Conservation (phyloP, 92 coral and sea anemone genomes). For the Zoanthus sociatus region DNA sequence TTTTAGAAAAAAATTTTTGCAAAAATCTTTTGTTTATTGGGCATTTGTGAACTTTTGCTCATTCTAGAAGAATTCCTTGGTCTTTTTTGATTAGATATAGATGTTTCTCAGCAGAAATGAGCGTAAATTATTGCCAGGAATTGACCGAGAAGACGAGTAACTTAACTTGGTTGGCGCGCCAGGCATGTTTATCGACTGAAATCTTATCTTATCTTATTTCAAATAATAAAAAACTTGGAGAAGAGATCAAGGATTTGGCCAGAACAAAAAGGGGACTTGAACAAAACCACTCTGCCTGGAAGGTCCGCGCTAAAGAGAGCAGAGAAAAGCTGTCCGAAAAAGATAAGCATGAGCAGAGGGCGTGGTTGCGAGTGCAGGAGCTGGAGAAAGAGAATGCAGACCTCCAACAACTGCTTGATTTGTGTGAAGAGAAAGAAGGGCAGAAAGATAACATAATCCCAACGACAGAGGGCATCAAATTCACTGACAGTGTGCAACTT, state of each 20-base stretch:
- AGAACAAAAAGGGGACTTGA: constrained; percentile 24
- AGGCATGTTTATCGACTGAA: constrained; percentile 29
- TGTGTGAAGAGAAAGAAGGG: constrained; percentile 19
- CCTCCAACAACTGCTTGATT: constrained; percentile 33
- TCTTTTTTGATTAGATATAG: constrained; percentile 11
- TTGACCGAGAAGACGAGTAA: constrained; percentile 1
- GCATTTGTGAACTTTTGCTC: constrained; percentile 13
- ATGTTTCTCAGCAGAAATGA: constrained; percentile 24
- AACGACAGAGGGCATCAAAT: constrained; percentile 5
- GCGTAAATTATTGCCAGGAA: constrained; percentile 13
- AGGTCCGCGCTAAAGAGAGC: constrained; percentile 11
- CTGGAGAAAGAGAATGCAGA: constrained; percentile 27
- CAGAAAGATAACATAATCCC: constrained; percentile 25
- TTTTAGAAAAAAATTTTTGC: constrained; percentile 18
- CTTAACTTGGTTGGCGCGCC: constrained; percentile 21
- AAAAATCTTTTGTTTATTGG: constrained; percentile 16
- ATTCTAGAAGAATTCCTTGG: background rate
- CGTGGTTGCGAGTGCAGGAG: constrained; percentile 24
- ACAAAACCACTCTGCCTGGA: constrained; percentile 26
- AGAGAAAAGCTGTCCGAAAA: constrained; percentile 25
- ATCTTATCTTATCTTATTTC: constrained; percentile 12
- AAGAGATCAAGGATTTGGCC: constrained; percentile 22
- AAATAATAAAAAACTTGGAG: constrained; percentile 25
- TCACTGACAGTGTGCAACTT: constrained; percentile 22
- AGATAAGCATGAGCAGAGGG: constrained; percentile 20